phyloP scores from a whole-genome alignment of 2,797 vertebrate species.

The Ctenosaura bakeri region DNA sequence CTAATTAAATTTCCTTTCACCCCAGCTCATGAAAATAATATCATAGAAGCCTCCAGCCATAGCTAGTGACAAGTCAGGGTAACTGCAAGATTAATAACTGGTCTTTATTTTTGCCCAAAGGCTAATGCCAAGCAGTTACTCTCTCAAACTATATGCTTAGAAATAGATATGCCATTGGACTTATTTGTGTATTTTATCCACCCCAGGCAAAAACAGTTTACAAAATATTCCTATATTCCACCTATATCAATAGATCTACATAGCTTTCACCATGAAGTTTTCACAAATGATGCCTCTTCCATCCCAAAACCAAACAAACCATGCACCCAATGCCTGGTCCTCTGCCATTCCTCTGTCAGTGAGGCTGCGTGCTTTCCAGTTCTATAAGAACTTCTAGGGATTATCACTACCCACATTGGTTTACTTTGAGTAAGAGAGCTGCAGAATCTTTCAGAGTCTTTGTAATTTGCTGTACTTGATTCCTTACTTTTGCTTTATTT shows the following conservation, averaged over 20 bases:
- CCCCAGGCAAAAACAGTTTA: background rate
- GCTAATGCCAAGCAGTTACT: constrained; percentile 57
- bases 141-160: constrained; percentile 7
- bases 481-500: background rate
- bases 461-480: background rate
- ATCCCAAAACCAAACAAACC: background rate
- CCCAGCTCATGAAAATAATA: constrained; percentile 74
- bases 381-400: background rate
- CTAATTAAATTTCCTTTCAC: constrained; percentile 79
- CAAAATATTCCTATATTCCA: background rate
- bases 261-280: background rate
- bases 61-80: constrained; percentile 75
- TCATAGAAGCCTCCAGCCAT: constrained; percentile 56
- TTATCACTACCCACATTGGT: background rate
- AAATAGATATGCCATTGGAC: constrained; percentile 45
- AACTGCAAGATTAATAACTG: constrained; percentile 79
- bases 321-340: background rate
- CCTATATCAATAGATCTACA: too few species aligned
- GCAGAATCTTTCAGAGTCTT: too few species aligned
- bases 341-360: background rate
- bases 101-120: constrained; percentile 75
- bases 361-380: background rate
- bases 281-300: background rate
- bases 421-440: background rate
- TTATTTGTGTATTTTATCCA: background rate